phyloP scores from a whole-genome alignment of 2,113 vertebrate species.

The Corynorhinus townsendii region DNA sequence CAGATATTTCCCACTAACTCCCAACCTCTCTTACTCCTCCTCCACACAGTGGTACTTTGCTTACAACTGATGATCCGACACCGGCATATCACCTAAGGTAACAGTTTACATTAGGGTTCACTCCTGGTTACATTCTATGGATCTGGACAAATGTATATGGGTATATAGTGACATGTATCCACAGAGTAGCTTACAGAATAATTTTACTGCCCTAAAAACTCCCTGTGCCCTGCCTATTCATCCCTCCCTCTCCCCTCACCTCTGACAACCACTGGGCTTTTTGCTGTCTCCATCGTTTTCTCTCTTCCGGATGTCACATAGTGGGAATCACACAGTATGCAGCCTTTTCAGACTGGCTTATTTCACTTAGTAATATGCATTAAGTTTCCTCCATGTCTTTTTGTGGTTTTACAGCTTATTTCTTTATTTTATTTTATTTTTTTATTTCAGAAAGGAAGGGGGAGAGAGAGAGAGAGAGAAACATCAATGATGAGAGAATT shows the following conservation, averaged over 20 bases:
- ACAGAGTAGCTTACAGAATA: neutral
- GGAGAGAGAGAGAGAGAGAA: neutral
- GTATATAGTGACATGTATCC: accelerated
- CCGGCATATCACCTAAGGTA: neutral
- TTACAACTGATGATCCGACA: accelerated
- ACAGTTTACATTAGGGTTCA: too few species aligned
- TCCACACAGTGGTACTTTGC: accelerated
- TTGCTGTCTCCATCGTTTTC: neutral
- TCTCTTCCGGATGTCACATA: neutral
- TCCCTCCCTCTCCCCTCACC: neutral
- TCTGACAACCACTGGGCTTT: neutral
- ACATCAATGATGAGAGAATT: neutral
- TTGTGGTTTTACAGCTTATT: neutral
- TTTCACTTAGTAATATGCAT: neutral
- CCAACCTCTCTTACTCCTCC: neutral
- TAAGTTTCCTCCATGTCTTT: neutral
- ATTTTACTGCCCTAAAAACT: neutral
- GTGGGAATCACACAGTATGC: neutral
- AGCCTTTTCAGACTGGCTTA: neutral
- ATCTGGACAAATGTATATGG: neutral
- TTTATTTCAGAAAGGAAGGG: neutral
- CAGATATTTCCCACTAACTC: neutral
- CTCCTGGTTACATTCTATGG: too few species aligned
- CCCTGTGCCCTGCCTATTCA: neutral
- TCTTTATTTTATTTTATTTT: neutral